Conservation (phyloP, 2,797 vertebrate genomes). For the Pseudocheirus occidentalis region DNA sequence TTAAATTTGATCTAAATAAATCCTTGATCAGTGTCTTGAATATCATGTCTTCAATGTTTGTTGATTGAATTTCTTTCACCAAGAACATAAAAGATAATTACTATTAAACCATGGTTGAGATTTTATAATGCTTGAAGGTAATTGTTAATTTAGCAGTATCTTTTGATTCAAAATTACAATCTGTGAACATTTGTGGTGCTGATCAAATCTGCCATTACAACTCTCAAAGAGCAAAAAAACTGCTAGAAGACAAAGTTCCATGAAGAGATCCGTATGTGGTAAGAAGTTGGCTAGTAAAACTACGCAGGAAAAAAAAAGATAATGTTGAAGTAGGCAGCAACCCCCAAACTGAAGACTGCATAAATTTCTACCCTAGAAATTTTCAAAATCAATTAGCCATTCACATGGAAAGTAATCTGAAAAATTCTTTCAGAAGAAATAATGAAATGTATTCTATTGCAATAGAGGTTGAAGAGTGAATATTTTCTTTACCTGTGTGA, state of each 20-base stretch:
- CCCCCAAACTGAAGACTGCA: not conserved
- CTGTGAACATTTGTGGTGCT: constrained; percentile 37
- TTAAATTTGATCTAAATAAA: not conserved
- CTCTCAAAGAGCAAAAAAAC: constrained; percentile 38
- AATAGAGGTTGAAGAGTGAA: not conserved
- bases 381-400: not conserved
- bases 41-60: not conserved
- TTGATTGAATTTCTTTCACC: constrained; percentile 11
- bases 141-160: constrained; percentile 28
- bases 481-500: constrained; percentile 4
- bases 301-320: constrained; percentile 3
- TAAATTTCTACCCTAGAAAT: not conserved
- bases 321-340: not conserved
- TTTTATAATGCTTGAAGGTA: constrained; percentile 17
- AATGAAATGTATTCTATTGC: not conserved
- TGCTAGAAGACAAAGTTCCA: constrained; percentile 25
- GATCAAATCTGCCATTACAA: constrained; percentile 48
- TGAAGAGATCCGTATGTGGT: constrained; percentile 11
- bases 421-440: not conserved
- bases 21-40: not conserved
- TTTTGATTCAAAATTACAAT: not conserved
- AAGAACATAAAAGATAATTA: not conserved
- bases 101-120: not conserved
- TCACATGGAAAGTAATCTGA: not conserved
- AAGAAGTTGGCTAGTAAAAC: not conserved